Base-by-base conservation (phyloP, 2,888 invertebrate genomes). In the Smittia sp. region DNA sequence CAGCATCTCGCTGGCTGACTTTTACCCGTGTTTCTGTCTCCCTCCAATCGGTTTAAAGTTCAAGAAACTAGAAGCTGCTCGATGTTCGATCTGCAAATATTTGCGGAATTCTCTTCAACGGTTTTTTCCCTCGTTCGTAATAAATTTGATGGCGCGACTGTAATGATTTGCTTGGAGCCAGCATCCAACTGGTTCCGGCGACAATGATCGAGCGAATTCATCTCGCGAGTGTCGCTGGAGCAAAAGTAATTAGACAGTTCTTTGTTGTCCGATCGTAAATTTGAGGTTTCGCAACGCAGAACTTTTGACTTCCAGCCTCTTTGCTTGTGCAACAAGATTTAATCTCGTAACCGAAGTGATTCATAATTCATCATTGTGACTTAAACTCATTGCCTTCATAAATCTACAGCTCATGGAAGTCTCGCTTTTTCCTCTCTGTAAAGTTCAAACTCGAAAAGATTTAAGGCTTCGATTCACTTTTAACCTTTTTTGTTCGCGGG, bases 401-500 rank as follows among this genome's bases (percentile, higher is more conserved):
- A 58, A 58, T 58, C 58, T 58, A n/a, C 18, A 18, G 58, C 11
- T 46, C 32, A 32, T 32, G 32, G 32, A 32, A 32, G 32, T 32
- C 32, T 32, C 46, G 46, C 22, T 58, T 18, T 22, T n/a, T n/a
- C n/a, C n/a, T 46, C 46, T 15, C 15, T 46, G n/a, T 58, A 58
- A 58, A 58, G 58, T 58, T 58, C 58, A 58, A 58, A 58, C 58
- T 58, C 3, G 6, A 22, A 46, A 22, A 58, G 58, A 58, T 58
- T 58, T 58, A 58, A 58, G 58, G 58, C 58, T 58, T 58, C 15
- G 58, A 58, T 58, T 58, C 58, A 58, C 58, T 58, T 58, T 58
- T 58, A 22, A 58, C 58, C 58, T 58, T 58, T 58, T 58, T 58
- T 58, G 22, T 58, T 58, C 6, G 20, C n/a, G 4, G 46, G 11